phyloP scores from a whole-genome alignment of 2,797 vertebrate species.

The Botia kubotai region DNA sequence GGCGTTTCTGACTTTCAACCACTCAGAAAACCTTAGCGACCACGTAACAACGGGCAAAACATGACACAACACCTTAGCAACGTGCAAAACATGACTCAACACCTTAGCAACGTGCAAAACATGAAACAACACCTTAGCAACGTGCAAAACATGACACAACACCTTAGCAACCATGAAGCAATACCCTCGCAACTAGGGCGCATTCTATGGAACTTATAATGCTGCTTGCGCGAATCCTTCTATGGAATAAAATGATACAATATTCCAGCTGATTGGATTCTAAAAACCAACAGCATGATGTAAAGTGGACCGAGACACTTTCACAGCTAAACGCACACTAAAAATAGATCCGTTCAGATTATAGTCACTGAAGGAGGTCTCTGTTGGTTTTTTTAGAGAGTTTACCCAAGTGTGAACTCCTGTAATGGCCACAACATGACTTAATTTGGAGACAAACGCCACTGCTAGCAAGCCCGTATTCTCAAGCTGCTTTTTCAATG shows the following conservation, averaged over 20 bases:
- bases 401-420: neutral
- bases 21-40: no score
- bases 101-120: no score
- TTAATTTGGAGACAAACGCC: neutral
- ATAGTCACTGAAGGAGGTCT: neutral
- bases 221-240: neutral
- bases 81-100: no score
- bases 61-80: no score
- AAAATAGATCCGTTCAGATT: neutral
- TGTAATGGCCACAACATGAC: neutral
- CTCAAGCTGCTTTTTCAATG: neutral
- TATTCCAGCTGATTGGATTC: neutral
- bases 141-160: no score
- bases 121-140: no score
- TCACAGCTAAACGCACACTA: neutral
- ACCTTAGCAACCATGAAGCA: no score
- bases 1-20: no score
- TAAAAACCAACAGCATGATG: neutral
- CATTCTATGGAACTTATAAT: no score
- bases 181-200: no score
- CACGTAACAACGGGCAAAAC: no score
- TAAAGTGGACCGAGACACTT: neutral
- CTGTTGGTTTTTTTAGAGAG: neutral
- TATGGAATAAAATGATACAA: neutral
- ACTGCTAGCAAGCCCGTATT: no score